Base-by-base conservation (phyloP, 2,888 invertebrate genomes). In the Drosophila borborema region DNA sequence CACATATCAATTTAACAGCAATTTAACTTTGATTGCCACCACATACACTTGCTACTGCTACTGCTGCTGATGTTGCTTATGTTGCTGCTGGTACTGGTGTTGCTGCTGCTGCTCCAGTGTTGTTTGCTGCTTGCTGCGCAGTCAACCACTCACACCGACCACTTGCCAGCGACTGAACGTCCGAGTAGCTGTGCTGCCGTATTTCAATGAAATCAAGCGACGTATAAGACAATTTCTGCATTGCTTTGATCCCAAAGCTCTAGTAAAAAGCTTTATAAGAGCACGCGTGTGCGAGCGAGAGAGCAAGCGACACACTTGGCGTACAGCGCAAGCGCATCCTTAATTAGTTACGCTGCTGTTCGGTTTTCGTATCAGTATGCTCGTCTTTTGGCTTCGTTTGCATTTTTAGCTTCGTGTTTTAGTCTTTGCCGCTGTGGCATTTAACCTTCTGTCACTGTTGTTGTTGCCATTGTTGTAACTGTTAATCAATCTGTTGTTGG, bases 81-180 rank as follows among this genome's bases (percentile, higher is more conserved):
- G 45, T 8, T 61, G 49, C 28, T 70, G 46, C 8, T 61, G 54
- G 40, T 43, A 53, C 28, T 69, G 51, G 31, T 31, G 41, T 46
- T 70, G 55, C 40, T 70, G 54, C 12, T 59, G 61, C 54, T 43
- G 56, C 46, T 70, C 59, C 58, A 38, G 45, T 62, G 55, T 40
- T 61, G 62, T 45, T 38, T 41, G 40, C 48, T 60, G 51, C 63
- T 53, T 64, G 59, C 60, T 20, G 23, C 41, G 20, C 53, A 38
- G 45, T 28, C 40, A 51, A 90, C 91, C 90, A 89, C 91, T 92
- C 89, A 90, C 89, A 89, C 89, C 92, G 92, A 92, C 85, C 89
- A 91, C 91, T 92, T 87, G 92, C 86, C 89, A 91, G 91, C 89
- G 86, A 93, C 93, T 93, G 92, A 93, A 90, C 90, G 90, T 89